Base-by-base conservation (phyloP, 64 coral and sea anemone genomes). In the Montipora cactus region DNA sequence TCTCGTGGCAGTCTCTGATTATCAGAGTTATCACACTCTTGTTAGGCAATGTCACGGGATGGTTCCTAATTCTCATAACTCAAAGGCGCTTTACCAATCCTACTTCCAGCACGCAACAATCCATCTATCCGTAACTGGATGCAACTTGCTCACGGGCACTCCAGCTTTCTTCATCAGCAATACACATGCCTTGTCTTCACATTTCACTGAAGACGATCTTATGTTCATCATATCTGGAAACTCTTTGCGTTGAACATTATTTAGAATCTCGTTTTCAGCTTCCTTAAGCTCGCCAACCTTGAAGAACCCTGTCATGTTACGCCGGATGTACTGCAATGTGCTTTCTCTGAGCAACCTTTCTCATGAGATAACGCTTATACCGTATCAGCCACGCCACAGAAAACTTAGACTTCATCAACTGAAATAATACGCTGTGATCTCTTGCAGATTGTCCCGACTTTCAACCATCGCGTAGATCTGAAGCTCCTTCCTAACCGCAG, bases 401-500 rank as follows among this genome's bases (percentile, higher is more conserved):
- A 59, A 59, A 10, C 49, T 58, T 83, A 22, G 37, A 55, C 25
- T 83, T 52, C 80, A 83, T 14, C 53, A 67, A 46, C 25, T 10
- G 8, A 22, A 61, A 59, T 61, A 23, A 22, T 44, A 64, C 80
- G 23, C 5, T 3, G 28, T 83, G 13, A 67, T 19, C 61, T 62
- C 28, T n/a, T 49, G 15, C 46, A 81, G 8, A 21, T 23, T 49
- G 53, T 50, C 14, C 14, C 21, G 48, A 81, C 55, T 25, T 45
- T 7, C 46, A 14, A 7, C 10, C 46, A 14, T 46, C n/a, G 16
- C 16, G 53, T 59, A 21, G 13, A 52, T 59, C 7, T 50, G 79
- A 37, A 19, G 49, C 55, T 81, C n/a, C 79, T 53, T 84, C 7
- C 90, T 84, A 52, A 92, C 79, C 76, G 83, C 90, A 64, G 49